Evolutionary conservation across 2,797 vertebrate genomes (phyloP), one percentile per base, ranked within the genome.

Genomic region (Smutsia temminckii): DNA sequence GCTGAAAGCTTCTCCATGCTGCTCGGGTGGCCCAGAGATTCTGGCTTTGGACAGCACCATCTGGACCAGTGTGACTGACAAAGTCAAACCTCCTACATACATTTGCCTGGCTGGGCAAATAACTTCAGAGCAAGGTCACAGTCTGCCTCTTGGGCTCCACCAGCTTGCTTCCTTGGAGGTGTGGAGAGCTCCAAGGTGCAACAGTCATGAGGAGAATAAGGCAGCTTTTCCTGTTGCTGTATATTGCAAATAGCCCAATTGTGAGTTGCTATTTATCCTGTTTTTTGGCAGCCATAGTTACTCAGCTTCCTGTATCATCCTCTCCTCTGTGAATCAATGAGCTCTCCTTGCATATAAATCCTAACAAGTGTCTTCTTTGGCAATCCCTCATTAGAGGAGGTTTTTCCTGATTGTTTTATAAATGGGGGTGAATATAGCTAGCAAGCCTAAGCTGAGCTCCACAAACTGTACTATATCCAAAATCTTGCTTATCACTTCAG

Each of bases 241-340:
- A 75, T 37, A 71, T 29, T 80, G 0, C 11, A 89, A 94, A 86
- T n/a, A 61, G 63, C 94, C 81, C 89, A 95, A 96, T 90, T 97
- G 77, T 87, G 91, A 98, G 95, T 94, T 97, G 95, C 84, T 97
- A 18, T 78, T 95, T 72, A 96, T 96, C 78, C 93, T 84, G 55
- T 17, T 61, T 87, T 87, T 96, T 97, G 97, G 74, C 97, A 98
- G 87, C 0, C 0, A 51, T 63, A 94, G 78, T 80, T 88, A 79
- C 29, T 95, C 68, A 91, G 49, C 14, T 97, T 95, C 85, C 91
- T 89, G 0, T 78, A 21, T 63, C 91, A 95, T 96, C 85, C 49
- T 93, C 85, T 83, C 87, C 68, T 94, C 53, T 90, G 42, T 93
- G 85, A 78, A 89, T 95, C 37, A 34, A 69, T n/a, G 49, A 78